Evolutionary conservation across 2,113 vertebrate species (phyloP).

Genomic region (Rattus rattus): DNA sequence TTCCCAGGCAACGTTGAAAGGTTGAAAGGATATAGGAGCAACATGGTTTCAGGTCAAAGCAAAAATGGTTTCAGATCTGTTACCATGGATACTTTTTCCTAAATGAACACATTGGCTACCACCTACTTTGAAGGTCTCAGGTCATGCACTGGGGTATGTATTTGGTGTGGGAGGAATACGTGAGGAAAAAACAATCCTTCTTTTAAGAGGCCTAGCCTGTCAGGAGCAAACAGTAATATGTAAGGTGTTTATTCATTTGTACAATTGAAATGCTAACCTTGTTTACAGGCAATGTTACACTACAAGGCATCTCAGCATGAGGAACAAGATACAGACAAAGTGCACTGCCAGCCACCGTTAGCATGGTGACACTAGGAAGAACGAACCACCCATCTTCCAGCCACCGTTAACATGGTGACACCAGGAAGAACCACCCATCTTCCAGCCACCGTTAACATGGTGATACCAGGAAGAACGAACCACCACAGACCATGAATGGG

Average conservation of each 20-base stretch:
- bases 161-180: background rate
- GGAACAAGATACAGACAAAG: slow-evolving; percentile 78
- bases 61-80: slow-evolving; percentile 47
- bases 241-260: slow-evolving; percentile 78
- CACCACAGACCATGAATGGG: slow-evolving; percentile 76
- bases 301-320: slow-evolving; percentile 82
- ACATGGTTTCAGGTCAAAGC: slow-evolving; percentile 45
- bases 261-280: slow-evolving; percentile 82
- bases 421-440: too few relatives aligned
- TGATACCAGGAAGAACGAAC: slow-evolving; percentile 68
- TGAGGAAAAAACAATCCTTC: slow-evolving; percentile 50
- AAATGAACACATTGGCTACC: slow-evolving; percentile 72
- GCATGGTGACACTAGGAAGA: slow-evolving; percentile 71
- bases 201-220: slow-evolving; percentile 68
- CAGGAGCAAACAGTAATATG: slow-evolving; percentile 71
- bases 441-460: slow-evolving; percentile 80
- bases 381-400: too few relatives aligned
- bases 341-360: slow-evolving; percentile 79
- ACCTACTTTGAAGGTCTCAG: slow-evolving; percentile 51
- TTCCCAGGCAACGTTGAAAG: background rate
- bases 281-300: slow-evolving; percentile 76
- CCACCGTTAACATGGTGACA: slow-evolving; percentile 80
- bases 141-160: slow-evolving; percentile 54
- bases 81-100: slow-evolving; percentile 31
- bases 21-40: slow-evolving; percentile 36